These are phyloP conservation scores for Drosophila birchii DNA, from an alignment of 2,888 invertebrate genomes.

Conservation along the genomic window DNA sequence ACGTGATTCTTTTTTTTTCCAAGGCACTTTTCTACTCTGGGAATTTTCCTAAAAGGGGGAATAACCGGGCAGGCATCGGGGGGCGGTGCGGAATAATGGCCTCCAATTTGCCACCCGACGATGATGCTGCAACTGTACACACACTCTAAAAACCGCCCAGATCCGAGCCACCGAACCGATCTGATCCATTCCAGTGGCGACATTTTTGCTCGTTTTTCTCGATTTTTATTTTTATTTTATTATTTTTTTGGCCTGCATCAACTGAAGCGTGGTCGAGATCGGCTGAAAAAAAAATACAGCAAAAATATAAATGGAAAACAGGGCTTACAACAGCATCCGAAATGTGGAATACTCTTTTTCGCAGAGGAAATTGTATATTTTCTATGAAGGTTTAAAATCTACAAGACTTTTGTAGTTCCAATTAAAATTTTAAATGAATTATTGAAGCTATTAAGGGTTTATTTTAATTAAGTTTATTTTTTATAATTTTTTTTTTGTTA, in stretches of 20 bases:
- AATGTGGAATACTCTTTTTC: background rate
- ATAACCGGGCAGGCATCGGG: slow-evolving; percentile 6
- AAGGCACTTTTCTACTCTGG: slow-evolving; percentile 32
- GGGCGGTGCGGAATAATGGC: slow-evolving; percentile 34
- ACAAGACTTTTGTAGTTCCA: too few relatives aligned
- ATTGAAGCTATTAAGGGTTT: background rate
- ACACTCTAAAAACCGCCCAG: slow-evolving; percentile 12
- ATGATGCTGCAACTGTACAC: slow-evolving; percentile 73
- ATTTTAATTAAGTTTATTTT: background rate
- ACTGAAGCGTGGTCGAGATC: slow-evolving; percentile 71
- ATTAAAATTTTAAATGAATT: background rate
- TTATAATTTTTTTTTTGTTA: background rate
- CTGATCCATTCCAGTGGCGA: slow-evolving; percentile 44
- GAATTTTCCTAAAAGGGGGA: slow-evolving; percentile 38
- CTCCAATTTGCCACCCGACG: slow-evolving; percentile 58
- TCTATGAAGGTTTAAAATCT: background rate
- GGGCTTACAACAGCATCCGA: slow-evolving; percentile 5
- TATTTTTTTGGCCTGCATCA: slow-evolving; percentile 42
- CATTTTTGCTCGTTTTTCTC: slow-evolving; percentile 22
- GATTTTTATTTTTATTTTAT: slow-evolving; percentile 8
- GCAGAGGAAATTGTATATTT: background rate
- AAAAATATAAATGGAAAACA: slow-evolving; percentile 14
- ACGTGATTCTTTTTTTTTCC: slow-evolving; percentile 73
- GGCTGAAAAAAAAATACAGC: slow-evolving; percentile 22
- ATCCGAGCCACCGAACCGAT: slow-evolving; percentile 4